These are phyloP conservation scores for Lamprologus speciosus DNA, from an alignment of 2,113 vertebrate species.

Conservation along the genomic window DNA sequence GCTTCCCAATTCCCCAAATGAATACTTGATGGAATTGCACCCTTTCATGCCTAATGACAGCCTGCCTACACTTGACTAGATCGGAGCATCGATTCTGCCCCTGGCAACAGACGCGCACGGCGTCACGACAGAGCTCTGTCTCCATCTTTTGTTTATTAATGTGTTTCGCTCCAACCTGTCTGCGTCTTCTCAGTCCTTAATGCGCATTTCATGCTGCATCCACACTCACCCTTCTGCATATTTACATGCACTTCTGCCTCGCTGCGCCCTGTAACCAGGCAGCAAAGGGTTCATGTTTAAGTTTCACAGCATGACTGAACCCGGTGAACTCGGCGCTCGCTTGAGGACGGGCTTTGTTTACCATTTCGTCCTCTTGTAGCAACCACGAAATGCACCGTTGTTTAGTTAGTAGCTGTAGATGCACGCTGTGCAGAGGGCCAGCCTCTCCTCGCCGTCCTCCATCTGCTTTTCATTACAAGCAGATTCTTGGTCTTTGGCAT, in stretches of 20 bases:
- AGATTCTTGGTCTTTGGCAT: conserved; percentile 39
- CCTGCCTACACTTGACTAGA: conserved; percentile 51
- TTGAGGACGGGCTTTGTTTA: background rate
- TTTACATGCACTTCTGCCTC: background rate
- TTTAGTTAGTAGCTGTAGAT: background rate
- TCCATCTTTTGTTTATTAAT: background rate
- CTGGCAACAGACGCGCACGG: background rate
- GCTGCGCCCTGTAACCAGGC: background rate
- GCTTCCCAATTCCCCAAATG: conserved; percentile 47
- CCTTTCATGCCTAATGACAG: conserved; percentile 52
- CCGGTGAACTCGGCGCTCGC: background rate
- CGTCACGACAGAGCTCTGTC: background rate
- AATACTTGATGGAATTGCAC: conserved; percentile 57
- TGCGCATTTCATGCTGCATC: background rate
- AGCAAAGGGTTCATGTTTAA: background rate
- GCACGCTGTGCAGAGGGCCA: background rate
- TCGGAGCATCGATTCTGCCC: conserved; percentile 56
- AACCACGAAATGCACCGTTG: background rate
- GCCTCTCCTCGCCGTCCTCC: background rate
- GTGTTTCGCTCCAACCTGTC: background rate
- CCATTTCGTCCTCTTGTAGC: background rate
- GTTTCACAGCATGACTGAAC: background rate
- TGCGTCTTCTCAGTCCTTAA: background rate
- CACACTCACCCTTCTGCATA: background rate
- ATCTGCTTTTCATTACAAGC: conserved; percentile 58